These are phyloP conservation scores for Simalia tracyae DNA, from an alignment of 2,797 vertebrate species.

Conservation along the genomic window DNA sequence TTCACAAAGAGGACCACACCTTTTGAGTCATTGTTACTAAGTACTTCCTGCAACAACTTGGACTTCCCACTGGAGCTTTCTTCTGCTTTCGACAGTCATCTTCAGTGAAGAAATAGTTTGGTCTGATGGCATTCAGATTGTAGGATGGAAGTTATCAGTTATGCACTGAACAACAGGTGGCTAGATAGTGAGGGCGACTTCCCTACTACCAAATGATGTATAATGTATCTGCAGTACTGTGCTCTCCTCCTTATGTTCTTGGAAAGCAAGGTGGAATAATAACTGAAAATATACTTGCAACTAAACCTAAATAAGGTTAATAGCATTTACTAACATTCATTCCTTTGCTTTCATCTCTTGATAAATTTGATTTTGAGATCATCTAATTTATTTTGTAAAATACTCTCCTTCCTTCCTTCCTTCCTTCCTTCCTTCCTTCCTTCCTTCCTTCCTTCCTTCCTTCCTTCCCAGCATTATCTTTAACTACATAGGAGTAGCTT, in stretches of 20 bases:
- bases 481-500: background rate
- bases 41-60: constrained; percentile 60
- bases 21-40: constrained; percentile 49
- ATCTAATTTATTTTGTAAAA: background rate
- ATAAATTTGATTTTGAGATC: background rate
- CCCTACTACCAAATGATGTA: background rate
- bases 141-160: background rate
- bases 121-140: background rate
- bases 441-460: background rate
- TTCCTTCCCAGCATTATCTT: background rate
- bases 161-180: background rate
- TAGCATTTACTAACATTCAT: background rate
- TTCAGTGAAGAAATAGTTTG: constrained; percentile 2
- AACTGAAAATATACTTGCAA: background rate
- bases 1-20: constrained; percentile 56
- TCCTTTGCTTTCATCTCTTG: background rate
- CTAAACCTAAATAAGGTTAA: background rate
- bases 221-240: background rate
- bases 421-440: background rate
- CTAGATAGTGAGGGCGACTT: background rate
- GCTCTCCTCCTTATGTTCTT: background rate
- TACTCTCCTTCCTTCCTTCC: background rate
- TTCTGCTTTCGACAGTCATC: constrained; percentile 22
- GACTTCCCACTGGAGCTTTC: constrained; percentile 47
- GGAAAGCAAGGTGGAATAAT: background rate